Percentiles rank a stretch among this genome's conserved stretches.
These are phyloP conservation scores for Catonia carolina DNA, from an alignment of 2,888 invertebrate genomes.

Conservation along the genomic window DNA sequence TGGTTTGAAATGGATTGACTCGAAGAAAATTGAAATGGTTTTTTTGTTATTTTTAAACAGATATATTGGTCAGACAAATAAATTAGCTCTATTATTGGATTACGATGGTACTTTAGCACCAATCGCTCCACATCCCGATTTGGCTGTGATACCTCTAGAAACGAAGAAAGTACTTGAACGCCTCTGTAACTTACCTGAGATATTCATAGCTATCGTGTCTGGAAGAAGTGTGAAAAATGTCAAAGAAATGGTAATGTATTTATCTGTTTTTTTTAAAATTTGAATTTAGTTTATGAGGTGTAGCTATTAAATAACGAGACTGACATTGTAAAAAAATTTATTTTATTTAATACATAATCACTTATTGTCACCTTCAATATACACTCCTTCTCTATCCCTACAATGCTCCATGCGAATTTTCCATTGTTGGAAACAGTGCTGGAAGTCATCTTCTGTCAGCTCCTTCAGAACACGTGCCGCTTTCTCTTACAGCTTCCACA, in stretches of 20 bases:
- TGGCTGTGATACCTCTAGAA: conserved; percentile 77
- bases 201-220: conserved; percentile 80
- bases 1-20: too few relatives aligned
- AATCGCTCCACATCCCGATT: conserved; percentile 81
- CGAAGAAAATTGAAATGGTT: too few relatives aligned
- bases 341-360: too few relatives aligned
- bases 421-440: too few relatives aligned
- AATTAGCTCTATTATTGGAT: conserved; percentile 74
- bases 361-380: too few relatives aligned
- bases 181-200: conserved; percentile 76
- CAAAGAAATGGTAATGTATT: conserved; percentile 65
- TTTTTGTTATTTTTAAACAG: conserved; percentile 43
- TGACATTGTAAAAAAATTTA: too few relatives aligned
- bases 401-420: too few relatives aligned
- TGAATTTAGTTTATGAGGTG: background rate
- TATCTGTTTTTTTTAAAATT: conserved; percentile 3
- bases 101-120: conserved; percentile 86
- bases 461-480: too few relatives aligned
- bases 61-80: conserved; percentile 79
- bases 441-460: too few relatives aligned
- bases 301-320: background rate
- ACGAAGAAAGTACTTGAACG: conserved; percentile 77
- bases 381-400: too few relatives aligned
- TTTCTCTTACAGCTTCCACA: too few relatives aligned
- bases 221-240: conserved; percentile 83